Base-by-base conservation (phyloP, 2,888 invertebrate species). In the Drosophila monieri region DNA sequence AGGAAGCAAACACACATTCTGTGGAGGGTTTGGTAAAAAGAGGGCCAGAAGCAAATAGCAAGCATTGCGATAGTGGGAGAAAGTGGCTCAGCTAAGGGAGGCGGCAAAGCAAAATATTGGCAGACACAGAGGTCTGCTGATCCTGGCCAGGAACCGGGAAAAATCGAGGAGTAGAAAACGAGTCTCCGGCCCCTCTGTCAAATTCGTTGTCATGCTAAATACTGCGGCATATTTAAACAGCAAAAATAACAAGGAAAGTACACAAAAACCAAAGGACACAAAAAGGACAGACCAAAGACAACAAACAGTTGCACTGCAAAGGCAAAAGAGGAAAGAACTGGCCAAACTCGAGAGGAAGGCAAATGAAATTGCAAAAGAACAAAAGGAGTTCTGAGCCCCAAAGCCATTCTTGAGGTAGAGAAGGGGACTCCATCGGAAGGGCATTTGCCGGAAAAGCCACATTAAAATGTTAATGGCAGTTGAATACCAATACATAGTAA, bases 161-260 rank as follows among this genome's bases (percentile, higher is more conserved):
- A 46, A 37, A 37, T 53, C 15, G 39, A 72, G 59, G 49, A 57
- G 55, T 18, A 35, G 49, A 25, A 12, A 21, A 37, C 53, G 39
- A 39, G 69, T 58, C 72, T 58, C 54, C 73, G 57, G 66, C 76
- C 60, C 65, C 48, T 56, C 47, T 59, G 55, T 70, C 70, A 83
- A 80, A 74, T 74, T 78, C 74, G 80, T 83, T 81, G 78, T 77
- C 80, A 84, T 83, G 86, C 80, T 86, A 80, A 84, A 84, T 78
- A 83, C 85, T 79, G 76, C 77, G 77, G 78, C 80, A 86, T 80
- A 79, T 83, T 76, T 83, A 83, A 83, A 56, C 70, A 73, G 55
- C 73, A 72, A 55, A 61, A 62, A 62, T 52, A 69, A 68, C 67
- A 78, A 67, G 49, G 30, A 51, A 51, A 41, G 68, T 68, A 68